Evolutionary conservation across 2,113 vertebrate species (phyloP).

Genomic region (Todiramphus saurophagus): DNA sequence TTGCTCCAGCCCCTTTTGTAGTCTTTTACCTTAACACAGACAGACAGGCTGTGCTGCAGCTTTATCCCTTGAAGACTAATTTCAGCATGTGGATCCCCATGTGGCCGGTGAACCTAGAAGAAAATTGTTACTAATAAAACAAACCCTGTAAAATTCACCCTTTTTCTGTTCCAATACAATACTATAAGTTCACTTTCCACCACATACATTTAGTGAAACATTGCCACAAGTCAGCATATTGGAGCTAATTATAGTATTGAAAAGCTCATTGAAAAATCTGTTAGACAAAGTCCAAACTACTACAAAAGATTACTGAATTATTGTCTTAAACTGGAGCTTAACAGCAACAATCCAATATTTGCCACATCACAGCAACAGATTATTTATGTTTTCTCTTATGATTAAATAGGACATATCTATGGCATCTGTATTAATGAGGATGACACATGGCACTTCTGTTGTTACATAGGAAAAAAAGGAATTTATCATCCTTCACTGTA

Average conservation of each 20-base stretch:
- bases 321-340: not conserved
- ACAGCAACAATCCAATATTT: not conserved
- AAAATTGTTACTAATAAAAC: slow-evolving; percentile 11
- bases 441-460: not conserved
- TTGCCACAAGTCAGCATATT: not conserved
- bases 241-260: not conserved
- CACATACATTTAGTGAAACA: not conserved
- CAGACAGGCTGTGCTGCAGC: not conserved
- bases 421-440: not conserved
- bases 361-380: not conserved
- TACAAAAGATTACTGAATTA: not conserved
- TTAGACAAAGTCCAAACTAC: not conserved
- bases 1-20: not conserved
- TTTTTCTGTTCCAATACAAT: not conserved
- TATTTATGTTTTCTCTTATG: not conserved
- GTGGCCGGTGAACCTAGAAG: not conserved
- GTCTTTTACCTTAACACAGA: not conserved
- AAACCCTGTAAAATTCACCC: not conserved
- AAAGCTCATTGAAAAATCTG: not conserved
- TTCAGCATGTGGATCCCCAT: not conserved
- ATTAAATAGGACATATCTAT: not conserved
- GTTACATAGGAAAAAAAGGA: not conserved
- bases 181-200: not conserved
- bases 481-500: not conserved
- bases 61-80: not conserved